phyloP scores from a whole-genome alignment of 1,140 invertebrate genomes.

The Popillia japonica region DNA sequence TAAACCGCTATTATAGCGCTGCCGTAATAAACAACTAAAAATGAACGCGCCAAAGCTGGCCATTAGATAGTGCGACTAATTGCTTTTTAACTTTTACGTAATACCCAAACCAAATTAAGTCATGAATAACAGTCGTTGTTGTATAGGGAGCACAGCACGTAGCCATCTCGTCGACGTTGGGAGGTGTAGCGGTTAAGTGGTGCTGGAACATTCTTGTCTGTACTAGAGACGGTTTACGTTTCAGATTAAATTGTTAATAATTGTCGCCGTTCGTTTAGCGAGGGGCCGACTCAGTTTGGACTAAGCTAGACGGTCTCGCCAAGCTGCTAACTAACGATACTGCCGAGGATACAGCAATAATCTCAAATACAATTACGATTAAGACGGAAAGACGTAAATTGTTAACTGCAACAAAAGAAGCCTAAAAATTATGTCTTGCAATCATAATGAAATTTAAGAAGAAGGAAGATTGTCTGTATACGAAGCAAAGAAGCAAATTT shows the following conservation, averaged over 20 bases:
- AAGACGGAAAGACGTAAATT: neutral
- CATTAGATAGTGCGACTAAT: conserved; percentile 11
- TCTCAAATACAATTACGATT: conserved; percentile 8
- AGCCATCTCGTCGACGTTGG: neutral
- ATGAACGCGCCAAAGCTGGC: neutral
- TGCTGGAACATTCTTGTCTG: neutral
- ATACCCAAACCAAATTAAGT: neutral
- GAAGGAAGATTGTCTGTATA: no score
- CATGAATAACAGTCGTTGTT: conserved; percentile 10
- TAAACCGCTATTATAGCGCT: neutral
- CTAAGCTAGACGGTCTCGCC: neutral
- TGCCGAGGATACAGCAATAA: neutral
- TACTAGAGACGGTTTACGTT: neutral
- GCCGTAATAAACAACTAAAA: neutral
- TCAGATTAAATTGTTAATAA: conserved; percentile 19
- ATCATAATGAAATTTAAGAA: no score
- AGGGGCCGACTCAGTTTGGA: neutral
- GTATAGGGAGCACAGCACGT: neutral
- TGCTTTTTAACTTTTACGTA: conserved; percentile 19
- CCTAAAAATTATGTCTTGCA: no score
- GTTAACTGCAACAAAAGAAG: no score
- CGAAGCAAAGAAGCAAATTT: no score
- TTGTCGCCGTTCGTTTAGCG: neutral
- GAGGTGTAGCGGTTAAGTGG: neutral
- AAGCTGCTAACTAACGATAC: neutral